Evolutionary conservation across 2,113 vertebrate genomes (phyloP), one percentile per base, ranked within the genome.

Genomic region (Pungitius pungitius): DNA sequence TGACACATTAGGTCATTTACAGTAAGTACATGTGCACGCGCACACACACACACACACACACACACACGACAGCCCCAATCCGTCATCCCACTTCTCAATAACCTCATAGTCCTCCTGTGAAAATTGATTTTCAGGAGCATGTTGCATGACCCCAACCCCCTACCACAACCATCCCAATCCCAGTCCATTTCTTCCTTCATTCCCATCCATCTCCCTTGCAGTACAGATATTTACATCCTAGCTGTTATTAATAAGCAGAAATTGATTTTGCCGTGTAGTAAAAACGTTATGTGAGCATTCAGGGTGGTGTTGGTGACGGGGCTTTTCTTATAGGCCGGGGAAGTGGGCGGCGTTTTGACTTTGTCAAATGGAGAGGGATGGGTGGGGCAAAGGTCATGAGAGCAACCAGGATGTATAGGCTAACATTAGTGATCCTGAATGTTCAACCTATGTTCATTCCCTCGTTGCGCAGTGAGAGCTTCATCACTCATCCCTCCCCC

Each of bases 71-170:
- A 51, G n/a, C 42, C 58, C 75, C 87, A 84, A 82, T 92, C 94
- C 88, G 86, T 95, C 94, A 93, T 89, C 80, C 78, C 80, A 77
- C 83, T 92, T 95, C 93, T 95, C 93, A 93, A 95, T 94, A 95
- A 96, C 90, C 91, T 95, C 95, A 96, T 94, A 94, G 94, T 91
- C 90, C 93, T 96, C 95, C 95, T 96, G 96, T 97, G 95, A 97
- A 96, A 95, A 98, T 96, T 95, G 95, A 98, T 96, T 98, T 96
- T 93, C 92, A 93, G 95, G 94, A 90, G 87, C 81, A 85, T 81
- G 82, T 81, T 81, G 63, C 61, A 2, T 85, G 81, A 88, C 85
- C 85, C 73, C 42, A 6, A 78, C 77, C 69, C 69, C 51, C 26
- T 18, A 47, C 74, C 40, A 10, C 71, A 83, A 68, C 83, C 83